Percentiles rank a stretch among this genome's conserved stretches.
Evolutionary conservation across 2,113 vertebrate genomes (phyloP).

Genomic region (Lagopus muta): DNA sequence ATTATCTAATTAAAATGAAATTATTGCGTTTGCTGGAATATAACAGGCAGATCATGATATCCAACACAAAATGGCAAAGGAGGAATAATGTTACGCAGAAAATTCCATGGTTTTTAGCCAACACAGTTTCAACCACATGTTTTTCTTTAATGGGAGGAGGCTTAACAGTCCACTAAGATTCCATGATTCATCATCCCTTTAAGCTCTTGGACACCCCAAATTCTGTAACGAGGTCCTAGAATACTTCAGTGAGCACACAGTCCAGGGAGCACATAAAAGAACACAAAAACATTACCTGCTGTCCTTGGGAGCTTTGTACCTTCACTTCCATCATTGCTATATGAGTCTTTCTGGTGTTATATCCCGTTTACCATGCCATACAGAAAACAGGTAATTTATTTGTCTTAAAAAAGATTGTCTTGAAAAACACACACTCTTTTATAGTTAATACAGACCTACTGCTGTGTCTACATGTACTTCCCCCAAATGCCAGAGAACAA

Average conservation of each 20-base stretch:
- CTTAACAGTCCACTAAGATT: slow-evolving; percentile 46
- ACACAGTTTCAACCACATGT: slow-evolving; percentile 56
- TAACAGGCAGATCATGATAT: slow-evolving; percentile 57
- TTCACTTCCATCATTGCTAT: neutral
- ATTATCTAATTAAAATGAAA: slow-evolving; percentile 73
- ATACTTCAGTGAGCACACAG: neutral
- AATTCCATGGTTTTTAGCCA: slow-evolving; percentile 64
- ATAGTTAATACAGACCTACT: neutral
- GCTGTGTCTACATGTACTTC: neutral
- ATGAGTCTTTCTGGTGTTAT: neutral
- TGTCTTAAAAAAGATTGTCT: neutral
- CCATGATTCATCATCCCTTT: slow-evolving; percentile 41
- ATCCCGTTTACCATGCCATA: neutral
- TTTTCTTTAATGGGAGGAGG: slow-evolving; percentile 63
- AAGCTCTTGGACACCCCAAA: slow-evolving; percentile 43
- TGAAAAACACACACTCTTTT: neutral
- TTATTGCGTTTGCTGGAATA: slow-evolving; percentile 60
- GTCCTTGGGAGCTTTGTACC: neutral
- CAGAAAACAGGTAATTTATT: neutral
- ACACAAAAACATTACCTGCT: neutral
- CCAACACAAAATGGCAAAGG: slow-evolving; percentile 58
- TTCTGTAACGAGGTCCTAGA: slow-evolving; percentile 28
- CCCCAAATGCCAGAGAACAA: slow-evolving; percentile 20
- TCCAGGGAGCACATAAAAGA: neutral
- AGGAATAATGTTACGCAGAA: slow-evolving; percentile 64